phyloP scores from a whole-genome alignment of 1,140 invertebrate species.

The Odontomachus brunneus region DNA sequence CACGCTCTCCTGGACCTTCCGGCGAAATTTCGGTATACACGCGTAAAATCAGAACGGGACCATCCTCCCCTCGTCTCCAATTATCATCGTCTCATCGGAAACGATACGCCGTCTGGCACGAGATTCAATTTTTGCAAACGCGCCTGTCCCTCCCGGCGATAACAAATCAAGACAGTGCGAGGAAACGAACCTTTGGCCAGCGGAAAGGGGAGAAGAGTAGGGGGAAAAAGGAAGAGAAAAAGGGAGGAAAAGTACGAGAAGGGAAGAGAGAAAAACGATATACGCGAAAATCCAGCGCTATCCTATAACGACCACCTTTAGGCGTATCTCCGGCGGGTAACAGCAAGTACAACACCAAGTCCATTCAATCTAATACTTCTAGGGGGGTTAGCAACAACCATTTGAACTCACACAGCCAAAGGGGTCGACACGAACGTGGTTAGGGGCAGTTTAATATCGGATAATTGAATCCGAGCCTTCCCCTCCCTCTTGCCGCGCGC shows the following conservation, averaged over 20 bases:
- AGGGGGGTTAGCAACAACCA: slow-evolving; percentile 79
- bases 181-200: slow-evolving; percentile 32
- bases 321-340: slow-evolving; percentile 80
- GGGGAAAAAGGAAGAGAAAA: not conserved
- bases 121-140: slow-evolving; percentile 52
- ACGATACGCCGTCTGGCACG: slow-evolving; percentile 12
- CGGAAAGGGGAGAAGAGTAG: not conserved
- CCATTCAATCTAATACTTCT: slow-evolving; percentile 85
- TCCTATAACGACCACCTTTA: slow-evolving; percentile 79
- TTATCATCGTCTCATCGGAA: slow-evolving; percentile 25
- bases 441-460: slow-evolving; percentile 85
- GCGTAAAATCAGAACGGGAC: not conserved
- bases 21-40: not conserved
- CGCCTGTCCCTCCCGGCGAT: slow-evolving; percentile 36
- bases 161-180: slow-evolving; percentile 49
- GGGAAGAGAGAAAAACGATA: slow-evolving; percentile 57
- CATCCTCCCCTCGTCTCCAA: not conserved
- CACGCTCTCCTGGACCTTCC: not conserved
- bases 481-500: slow-evolving; percentile 68
- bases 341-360: slow-evolving; percentile 84
- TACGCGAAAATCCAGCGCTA: slow-evolving; percentile 67
- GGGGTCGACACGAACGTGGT: slow-evolving; percentile 82
- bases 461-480: slow-evolving; percentile 85
- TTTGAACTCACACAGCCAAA: slow-evolving; percentile 81
- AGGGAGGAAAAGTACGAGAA: slow-evolving; percentile 17